These are phyloP conservation scores for Malurus cyaneus DNA, from an alignment of 2,113 vertebrate genomes.

Conservation along the genomic window DNA sequence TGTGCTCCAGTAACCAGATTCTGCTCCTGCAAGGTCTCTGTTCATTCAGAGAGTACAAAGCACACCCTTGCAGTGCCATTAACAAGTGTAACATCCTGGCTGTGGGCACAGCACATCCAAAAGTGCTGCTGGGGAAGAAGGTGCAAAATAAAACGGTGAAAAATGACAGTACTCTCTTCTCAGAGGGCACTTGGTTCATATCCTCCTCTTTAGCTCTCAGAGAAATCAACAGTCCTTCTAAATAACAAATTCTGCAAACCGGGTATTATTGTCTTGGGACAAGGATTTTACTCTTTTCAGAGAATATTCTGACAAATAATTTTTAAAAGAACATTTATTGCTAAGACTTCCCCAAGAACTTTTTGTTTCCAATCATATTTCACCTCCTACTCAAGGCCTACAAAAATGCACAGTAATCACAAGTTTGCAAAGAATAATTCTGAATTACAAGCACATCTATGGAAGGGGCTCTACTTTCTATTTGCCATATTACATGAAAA, in stretches of 20 bases:
- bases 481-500: background rate
- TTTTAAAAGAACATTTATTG: background rate
- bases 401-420: background rate
- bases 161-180: background rate
- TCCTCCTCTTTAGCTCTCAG: background rate
- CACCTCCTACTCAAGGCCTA: background rate
- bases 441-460: background rate
- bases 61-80: background rate
- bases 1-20: background rate
- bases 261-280: background rate
- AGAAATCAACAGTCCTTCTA: background rate
- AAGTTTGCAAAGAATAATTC: background rate
- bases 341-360: background rate
- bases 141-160: background rate
- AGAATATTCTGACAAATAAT: background rate
- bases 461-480: background rate
- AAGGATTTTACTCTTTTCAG: background rate
- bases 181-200: background rate
- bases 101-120: background rate
- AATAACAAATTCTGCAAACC: background rate
- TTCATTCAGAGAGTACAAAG: background rate
- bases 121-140: background rate
- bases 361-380: background rate
- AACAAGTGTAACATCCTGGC: background rate
- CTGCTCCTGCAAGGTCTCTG: background rate